Conservation (phyloP, 2,888 invertebrate species). For the Parasteatoda lunata region DNA sequence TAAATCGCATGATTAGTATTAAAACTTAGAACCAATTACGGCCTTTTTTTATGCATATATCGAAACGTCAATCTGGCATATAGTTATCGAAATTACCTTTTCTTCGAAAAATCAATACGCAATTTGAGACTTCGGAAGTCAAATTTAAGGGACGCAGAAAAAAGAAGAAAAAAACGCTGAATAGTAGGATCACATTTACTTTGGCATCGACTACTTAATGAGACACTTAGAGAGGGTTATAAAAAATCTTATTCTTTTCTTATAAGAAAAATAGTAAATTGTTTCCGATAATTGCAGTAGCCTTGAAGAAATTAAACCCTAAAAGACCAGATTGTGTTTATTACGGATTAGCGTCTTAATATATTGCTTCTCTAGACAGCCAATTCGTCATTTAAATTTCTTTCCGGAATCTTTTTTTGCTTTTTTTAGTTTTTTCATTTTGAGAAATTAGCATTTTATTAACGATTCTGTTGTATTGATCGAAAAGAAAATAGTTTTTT, state of each 20-base stretch:
- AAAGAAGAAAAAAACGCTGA: not conserved
- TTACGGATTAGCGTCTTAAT: slow-evolving; percentile 55
- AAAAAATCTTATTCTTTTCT: slow-evolving; percentile 29
- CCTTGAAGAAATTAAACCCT: slow-evolving; percentile 34
- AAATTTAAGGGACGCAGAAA: not conserved
- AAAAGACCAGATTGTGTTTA: slow-evolving; percentile 46
- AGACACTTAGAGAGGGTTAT: slow-evolving; percentile 40
- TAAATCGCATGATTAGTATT: not conserved
- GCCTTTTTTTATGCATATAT: slow-evolving; percentile 1
- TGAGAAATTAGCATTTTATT: slow-evolving; percentile 40
- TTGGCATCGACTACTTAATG: slow-evolving; percentile 34
- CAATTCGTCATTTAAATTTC: slow-evolving; percentile 52
- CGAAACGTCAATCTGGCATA: slow-evolving; percentile 21
- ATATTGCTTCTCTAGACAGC: slow-evolving; percentile 31
- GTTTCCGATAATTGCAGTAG: slow-evolving; percentile 50
- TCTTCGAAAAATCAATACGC: slow-evolving; percentile 15
- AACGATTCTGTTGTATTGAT: slow-evolving; percentile 10
- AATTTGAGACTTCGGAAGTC: slow-evolving; percentile 3
- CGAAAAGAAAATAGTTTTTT: slow-evolving; percentile 31
- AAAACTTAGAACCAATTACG: not conserved
- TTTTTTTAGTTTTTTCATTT: not conserved
- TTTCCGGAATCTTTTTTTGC: slow-evolving; percentile 11
- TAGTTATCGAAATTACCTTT: slow-evolving; percentile 47
- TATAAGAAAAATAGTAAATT: slow-evolving; percentile 51
- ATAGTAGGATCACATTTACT: slow-evolving; percentile 19